These are phyloP conservation scores for Montipora foliosa DNA, from an alignment of 64 coral and sea anemone genomes.

Conservation along the genomic window DNA sequence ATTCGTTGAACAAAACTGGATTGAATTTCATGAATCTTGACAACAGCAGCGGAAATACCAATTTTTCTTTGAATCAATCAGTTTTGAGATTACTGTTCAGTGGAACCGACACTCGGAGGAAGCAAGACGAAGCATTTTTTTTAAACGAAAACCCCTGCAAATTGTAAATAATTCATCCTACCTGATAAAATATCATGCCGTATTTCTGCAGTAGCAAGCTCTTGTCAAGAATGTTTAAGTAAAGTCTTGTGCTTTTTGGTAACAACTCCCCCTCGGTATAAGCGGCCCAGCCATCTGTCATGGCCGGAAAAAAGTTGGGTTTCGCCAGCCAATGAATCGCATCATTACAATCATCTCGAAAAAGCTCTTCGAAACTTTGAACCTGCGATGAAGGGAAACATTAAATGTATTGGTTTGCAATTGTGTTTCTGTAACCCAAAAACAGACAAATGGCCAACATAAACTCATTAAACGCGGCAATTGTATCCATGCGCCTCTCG, in stretches of 20 bases:
- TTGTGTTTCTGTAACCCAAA: no score
- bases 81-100: no score
- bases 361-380: conserved; percentile 41
- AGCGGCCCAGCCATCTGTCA: conserved; percentile 38
- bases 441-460: no score
- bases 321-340: conserved; percentile 25
- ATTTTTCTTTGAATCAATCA: no score
- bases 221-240: not conserved
- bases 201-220: conserved; percentile 22
- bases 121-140: no score
- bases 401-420: not conserved
- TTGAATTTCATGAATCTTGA: not conserved
- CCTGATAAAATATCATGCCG: conserved; percentile 48
- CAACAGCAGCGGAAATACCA: no score
- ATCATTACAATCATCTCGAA: conserved; percentile 23
- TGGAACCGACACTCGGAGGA: no score
- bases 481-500: no score
- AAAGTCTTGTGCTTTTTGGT: not conserved
- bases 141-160: no score
- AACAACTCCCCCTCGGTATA: conserved; percentile 7
- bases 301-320: not conserved
- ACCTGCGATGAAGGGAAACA: not conserved
- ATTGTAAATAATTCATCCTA: not conserved
- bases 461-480: no score
- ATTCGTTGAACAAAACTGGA: not conserved